phyloP scores from a whole-genome alignment of 2,113 vertebrate genomes.

The Silurus meridionalis region DNA sequence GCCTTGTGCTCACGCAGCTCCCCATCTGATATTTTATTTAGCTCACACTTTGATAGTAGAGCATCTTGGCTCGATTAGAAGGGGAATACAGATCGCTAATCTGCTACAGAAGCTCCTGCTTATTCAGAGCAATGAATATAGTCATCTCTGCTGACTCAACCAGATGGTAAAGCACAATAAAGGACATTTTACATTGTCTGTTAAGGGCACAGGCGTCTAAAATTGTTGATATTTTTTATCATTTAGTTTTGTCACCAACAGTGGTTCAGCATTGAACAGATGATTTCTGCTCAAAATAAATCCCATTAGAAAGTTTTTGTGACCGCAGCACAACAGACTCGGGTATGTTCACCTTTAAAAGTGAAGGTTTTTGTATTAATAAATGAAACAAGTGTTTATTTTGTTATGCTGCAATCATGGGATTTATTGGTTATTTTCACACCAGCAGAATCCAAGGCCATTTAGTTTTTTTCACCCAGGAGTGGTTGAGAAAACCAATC shows the following conservation, averaged over 20 bases:
- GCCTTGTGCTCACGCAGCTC: neutral
- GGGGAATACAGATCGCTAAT: constrained; percentile 2
- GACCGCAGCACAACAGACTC: neutral
- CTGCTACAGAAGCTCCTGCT: neutral
- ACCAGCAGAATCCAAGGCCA: neutral
- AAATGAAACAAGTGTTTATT: neutral
- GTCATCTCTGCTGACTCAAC: neutral
- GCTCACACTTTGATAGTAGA: neutral
- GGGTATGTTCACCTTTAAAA: neutral
- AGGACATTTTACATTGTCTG: neutral
- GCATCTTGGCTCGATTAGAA: constrained; percentile 7
- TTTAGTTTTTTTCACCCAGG: neutral
- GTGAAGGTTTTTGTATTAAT: neutral
- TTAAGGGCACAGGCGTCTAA: neutral
- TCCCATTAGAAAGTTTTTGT: neutral
- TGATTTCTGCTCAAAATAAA: neutral
- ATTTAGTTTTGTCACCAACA: neutral
- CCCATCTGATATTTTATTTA: constrained; percentile 18
- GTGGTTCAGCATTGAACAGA: neutral
- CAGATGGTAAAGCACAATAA: neutral
- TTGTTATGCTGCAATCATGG: neutral
- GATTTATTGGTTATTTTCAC: neutral
- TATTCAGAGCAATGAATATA: neutral
- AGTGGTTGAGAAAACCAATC: neutral
- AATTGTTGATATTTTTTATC: neutral